These are phyloP conservation scores for Rutpela maculata DNA, from an alignment of 2,888 invertebrate genomes.

Conservation along the genomic window DNA sequence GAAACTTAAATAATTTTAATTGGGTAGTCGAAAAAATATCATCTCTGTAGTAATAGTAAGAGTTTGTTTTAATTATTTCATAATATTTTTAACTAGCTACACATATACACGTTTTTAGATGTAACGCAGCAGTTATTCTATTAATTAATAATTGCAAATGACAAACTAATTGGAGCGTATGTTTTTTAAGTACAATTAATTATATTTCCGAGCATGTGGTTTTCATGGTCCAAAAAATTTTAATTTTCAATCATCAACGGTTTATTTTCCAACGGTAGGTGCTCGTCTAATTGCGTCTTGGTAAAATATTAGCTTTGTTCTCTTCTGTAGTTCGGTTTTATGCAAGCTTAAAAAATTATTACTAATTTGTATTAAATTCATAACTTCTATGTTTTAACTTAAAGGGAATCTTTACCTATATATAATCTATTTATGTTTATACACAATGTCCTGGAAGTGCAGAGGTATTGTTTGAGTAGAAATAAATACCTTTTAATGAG, in stretches of 20 bases:
- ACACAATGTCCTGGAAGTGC: too few species aligned
- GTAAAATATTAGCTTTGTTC: neutral
- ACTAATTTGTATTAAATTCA: too few species aligned
- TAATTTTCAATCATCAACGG: neutral
- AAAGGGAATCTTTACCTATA: neutral
- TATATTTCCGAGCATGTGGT: neutral
- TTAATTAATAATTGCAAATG: neutral
- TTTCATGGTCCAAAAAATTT: neutral
- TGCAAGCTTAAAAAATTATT: too few species aligned
- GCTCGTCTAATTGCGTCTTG: neutral
- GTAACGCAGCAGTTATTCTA: neutral
- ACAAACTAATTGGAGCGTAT: constrained; percentile 4
- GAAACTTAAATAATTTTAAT: too few species aligned
- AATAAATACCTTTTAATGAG: too few species aligned
- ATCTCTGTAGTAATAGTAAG: neutral
- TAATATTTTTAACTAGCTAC: neutral
- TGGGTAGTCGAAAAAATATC: too few species aligned
- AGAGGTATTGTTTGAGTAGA: too few species aligned
- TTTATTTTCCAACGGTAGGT: neutral
- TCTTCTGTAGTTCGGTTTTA: too few species aligned
- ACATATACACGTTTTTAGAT: neutral
- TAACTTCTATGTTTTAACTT: neutral
- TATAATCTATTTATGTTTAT: too few species aligned
- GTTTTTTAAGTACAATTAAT: neutral
- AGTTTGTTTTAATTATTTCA: neutral